Percentiles rank a stretch among this genome's conserved stretches.
Conservation (phyloP, 2,888 invertebrate genomes). For the Acanthosepion esculentum region DNA sequence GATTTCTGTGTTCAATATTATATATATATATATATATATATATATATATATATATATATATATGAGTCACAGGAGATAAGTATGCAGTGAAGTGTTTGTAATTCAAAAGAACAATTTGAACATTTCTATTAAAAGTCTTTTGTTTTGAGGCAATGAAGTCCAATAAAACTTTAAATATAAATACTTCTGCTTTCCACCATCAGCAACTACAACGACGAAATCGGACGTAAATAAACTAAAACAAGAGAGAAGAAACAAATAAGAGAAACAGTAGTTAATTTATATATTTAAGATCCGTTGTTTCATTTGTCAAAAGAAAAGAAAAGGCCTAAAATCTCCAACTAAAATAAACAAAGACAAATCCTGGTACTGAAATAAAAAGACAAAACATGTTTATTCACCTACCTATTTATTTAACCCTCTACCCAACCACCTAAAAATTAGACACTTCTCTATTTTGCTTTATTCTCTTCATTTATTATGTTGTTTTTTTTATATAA, state of each 20-base stretch:
- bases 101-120: not conserved
- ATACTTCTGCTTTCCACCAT: not conserved
- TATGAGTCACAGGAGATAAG: too few relatives aligned
- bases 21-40: too few relatives aligned
- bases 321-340: not conserved
- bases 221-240: not conserved
- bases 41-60: too few relatives aligned
- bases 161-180: not conserved
- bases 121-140: not conserved
- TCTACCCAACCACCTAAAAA: not conserved
- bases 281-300: slow-evolving; percentile 6
- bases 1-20: too few relatives aligned
- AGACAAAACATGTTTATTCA: not conserved
- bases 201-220: not conserved
- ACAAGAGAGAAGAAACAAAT: not conserved
- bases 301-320: slow-evolving; percentile 8
- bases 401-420: not conserved
- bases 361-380: not conserved
- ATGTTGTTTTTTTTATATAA: not conserved
- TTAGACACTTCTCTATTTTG: not conserved
- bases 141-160: not conserved
- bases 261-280: not conserved
- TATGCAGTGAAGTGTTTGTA: not conserved
- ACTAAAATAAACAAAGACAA: not conserved
- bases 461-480: not conserved